Conservation (phyloP, 2,888 invertebrate species). For the Beris chalybata region DNA sequence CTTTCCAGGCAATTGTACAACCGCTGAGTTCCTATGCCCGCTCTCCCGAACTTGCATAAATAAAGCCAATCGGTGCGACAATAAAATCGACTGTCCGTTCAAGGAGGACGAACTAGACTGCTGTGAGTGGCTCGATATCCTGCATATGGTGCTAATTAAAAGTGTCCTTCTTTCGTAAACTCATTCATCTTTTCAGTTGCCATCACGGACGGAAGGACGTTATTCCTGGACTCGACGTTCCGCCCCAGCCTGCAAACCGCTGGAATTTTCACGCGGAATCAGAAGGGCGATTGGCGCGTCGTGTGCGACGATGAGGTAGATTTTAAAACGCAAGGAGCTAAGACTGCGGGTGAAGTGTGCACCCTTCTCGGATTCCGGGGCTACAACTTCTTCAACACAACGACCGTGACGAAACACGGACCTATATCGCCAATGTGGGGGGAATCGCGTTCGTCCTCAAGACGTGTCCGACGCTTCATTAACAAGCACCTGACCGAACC, state of each 20-base stretch:
- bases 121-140: slow-evolving; percentile 60
- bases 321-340: slow-evolving; percentile 44
- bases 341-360: slow-evolving; percentile 64
- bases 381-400: slow-evolving; percentile 48
- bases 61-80: slow-evolving; percentile 65
- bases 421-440: neutral
- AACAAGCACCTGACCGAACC: neutral
- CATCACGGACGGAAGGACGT: slow-evolving; percentile 65
- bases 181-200: slow-evolving; percentile 68
- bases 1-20: slow-evolving; percentile 54
- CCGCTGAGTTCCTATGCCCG: slow-evolving; percentile 65
- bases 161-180: slow-evolving; percentile 7
- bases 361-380: slow-evolving; percentile 66
- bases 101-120: slow-evolving; percentile 81
- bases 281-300: slow-evolving; percentile 67
- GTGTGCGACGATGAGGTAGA: slow-evolving; percentile 61
- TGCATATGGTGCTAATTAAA: neutral
- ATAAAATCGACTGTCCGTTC: slow-evolving; percentile 64
- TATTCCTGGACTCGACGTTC: slow-evolving; percentile 63
- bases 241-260: slow-evolving; percentile 63
- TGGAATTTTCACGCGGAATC: slow-evolving; percentile 67
- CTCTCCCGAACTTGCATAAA: slow-evolving; percentile 67
- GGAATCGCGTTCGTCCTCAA: neutral
- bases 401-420: slow-evolving; percentile 36
- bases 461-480: neutral